These are phyloP conservation scores for Neopipo cinnamomea DNA, from an alignment of 2,113 vertebrate species.

Conservation along the genomic window DNA sequence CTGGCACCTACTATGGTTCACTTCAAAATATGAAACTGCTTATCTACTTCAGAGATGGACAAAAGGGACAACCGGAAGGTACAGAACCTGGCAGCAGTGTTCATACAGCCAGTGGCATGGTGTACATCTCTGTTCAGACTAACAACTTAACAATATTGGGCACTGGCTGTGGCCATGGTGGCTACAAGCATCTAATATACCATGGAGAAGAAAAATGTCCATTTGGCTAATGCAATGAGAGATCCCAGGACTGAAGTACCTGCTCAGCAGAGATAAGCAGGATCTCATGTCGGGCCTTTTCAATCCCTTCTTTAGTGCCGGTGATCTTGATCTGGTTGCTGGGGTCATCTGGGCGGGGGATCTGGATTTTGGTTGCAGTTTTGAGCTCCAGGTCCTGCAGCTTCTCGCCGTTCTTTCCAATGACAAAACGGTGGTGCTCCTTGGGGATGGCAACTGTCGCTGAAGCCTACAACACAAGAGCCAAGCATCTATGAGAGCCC, in stretches of 20 bases:
- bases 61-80: neutral
- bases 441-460: constrained; percentile 96
- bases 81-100: neutral
- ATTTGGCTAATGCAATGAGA: neutral
- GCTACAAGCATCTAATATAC: neutral
- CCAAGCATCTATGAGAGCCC: neutral
- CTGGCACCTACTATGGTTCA: neutral
- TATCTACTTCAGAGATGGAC: neutral
- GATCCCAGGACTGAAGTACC: constrained; percentile 69
- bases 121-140: fast-evolving
- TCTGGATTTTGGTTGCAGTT: constrained; percentile 99
- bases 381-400: constrained; percentile 97
- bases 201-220: neutral
- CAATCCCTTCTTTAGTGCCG: constrained; percentile 97
- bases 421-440: constrained; percentile 98
- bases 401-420: constrained; percentile 98
- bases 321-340: constrained; percentile 99
- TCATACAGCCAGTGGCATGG: neutral
- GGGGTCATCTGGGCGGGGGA: constrained; percentile 95
- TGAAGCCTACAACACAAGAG: constrained; percentile 79
- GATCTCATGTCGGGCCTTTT: constrained; percentile 97
- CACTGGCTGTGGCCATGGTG: neutral
- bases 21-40: neutral
- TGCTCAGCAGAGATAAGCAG: constrained; percentile 97
- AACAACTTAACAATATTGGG: neutral